These are phyloP conservation scores for Hemicentrotus pulcherrimus DNA, from an alignment of 35 echinoderm and acorn worm genomes.

Conservation along the genomic window DNA sequence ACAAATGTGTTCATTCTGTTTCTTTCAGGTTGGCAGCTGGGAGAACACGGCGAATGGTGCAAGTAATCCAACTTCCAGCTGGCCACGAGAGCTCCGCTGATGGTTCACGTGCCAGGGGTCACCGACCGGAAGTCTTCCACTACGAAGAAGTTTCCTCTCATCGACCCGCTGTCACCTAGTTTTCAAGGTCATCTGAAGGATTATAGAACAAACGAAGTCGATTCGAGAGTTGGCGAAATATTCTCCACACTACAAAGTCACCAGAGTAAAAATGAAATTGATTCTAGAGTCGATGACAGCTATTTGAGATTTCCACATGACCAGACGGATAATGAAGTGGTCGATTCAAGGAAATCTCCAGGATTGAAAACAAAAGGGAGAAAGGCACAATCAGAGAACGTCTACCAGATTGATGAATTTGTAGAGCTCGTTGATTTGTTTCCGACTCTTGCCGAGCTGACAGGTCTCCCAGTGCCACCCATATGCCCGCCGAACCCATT, in stretches of 20 bases:
- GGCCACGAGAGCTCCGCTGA: slow-evolving; percentile 77
- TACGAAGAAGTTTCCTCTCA: slow-evolving; percentile 59
- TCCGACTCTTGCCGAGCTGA: slow-evolving; percentile 72
- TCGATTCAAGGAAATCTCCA: neutral
- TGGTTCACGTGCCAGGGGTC: slow-evolving; percentile 92
- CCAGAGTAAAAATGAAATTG: neutral
- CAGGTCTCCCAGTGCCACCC: slow-evolving; percentile 62
- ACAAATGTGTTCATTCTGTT: neutral
- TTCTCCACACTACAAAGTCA: neutral
- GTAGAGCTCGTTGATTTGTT: slow-evolving; percentile 85
- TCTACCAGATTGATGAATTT: slow-evolving; percentile 55
- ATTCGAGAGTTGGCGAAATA: neutral
- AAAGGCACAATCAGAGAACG: neutral
- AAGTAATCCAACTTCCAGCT: slow-evolving; percentile 82
- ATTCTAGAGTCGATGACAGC: neutral
- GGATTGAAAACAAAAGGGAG: neutral
- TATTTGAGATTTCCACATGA: neutral
- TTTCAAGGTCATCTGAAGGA: neutral
- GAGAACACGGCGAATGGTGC: slow-evolving; percentile 85
- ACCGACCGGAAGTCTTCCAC: slow-evolving; percentile 40
- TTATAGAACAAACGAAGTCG: neutral
- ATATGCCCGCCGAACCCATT: slow-evolving; percentile 65
- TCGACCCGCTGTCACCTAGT: slow-evolving; percentile 50
- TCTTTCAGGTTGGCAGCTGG: slow-evolving; percentile 85
- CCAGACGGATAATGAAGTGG: neutral